Evolutionary conservation across 30 jellyfish, hydroid and myxozoan genomes (phyloP).

Genomic region (Aurelia sp.): DNA sequence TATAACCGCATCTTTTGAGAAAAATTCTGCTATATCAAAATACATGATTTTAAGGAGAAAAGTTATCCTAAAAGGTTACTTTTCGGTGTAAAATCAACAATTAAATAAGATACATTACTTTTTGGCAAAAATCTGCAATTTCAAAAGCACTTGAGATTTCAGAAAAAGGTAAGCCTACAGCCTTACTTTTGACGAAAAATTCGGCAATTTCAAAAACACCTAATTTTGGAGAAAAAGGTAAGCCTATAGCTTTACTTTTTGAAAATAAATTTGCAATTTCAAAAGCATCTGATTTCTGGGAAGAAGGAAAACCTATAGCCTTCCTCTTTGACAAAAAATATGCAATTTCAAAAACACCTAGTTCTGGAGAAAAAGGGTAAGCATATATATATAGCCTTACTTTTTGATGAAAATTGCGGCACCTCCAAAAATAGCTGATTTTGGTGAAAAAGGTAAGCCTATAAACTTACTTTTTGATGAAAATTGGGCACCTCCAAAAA

Average conservation of each 20-base stretch:
- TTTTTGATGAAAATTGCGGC: background rate
- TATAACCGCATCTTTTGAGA: too few relatives aligned
- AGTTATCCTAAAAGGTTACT: too few relatives aligned
- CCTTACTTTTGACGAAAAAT: too few relatives aligned
- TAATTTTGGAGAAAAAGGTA: background rate
- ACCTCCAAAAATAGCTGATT: background rate
- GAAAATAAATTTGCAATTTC: background rate
- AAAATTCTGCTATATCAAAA: too few relatives aligned
- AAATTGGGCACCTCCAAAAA: background rate
- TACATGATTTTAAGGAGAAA: too few relatives aligned
- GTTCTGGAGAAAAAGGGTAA: background rate
- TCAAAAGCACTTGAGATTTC: too few relatives aligned
- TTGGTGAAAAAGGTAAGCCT: background rate
- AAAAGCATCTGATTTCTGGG: background rate
- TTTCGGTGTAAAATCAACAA: too few relatives aligned
- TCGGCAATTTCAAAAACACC: background rate
- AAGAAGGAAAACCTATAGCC: background rate
- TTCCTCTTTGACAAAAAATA: background rate
- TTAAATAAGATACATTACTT: too few relatives aligned
- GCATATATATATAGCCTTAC: conserved; percentile 26
- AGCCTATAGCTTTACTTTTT: background rate
- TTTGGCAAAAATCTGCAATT: too few relatives aligned
- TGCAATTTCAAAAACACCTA: background rate
- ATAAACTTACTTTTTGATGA: too few relatives aligned
- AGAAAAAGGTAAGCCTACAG: too few relatives aligned